Conservation (phyloP, 2,113 vertebrate genomes). For the Gallinago paraguaiae region DNA sequence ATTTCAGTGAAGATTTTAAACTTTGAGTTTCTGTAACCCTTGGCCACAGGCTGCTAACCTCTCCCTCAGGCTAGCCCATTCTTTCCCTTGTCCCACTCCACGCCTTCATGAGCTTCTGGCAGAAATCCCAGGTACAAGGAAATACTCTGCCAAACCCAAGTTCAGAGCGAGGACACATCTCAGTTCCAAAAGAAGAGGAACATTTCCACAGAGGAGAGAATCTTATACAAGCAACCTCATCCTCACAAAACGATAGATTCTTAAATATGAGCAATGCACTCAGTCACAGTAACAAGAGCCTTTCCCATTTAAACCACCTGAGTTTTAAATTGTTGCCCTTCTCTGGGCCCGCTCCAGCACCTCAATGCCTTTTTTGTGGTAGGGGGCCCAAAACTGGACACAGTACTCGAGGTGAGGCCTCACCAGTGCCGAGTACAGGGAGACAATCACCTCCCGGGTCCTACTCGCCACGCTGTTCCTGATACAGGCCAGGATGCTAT, state of each 20-base stretch:
- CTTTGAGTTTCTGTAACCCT: not conserved
- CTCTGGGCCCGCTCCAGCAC: too few relatives aligned
- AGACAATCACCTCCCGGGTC: too few relatives aligned
- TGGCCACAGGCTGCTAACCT: constrained; percentile 12
- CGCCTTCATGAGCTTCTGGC: constrained; percentile 14
- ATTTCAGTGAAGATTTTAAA: not conserved
- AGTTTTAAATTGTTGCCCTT: not conserved
- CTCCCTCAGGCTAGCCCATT: not conserved
- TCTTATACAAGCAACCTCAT: not conserved
- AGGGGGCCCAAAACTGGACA: too few relatives aligned
- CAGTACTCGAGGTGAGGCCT: too few relatives aligned
- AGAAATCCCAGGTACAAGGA: not conserved
- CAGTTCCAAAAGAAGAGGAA: not conserved
- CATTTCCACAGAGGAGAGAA: not conserved
- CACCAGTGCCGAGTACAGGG: too few relatives aligned
- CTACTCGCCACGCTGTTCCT: too few relatives aligned
- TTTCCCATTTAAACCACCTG: not conserved
- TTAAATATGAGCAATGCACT: not conserved
- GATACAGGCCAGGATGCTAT: too few relatives aligned
- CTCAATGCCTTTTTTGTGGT: too few relatives aligned
- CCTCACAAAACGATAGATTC: not conserved
- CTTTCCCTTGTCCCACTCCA: not conserved
- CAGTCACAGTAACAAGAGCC: not conserved
- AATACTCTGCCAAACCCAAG: constrained; percentile 32
- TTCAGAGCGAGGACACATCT: not conserved